These are phyloP conservation scores for Pseudomugil gertrudae DNA, from an alignment of 2,797 vertebrate genomes.

Conservation along the genomic window DNA sequence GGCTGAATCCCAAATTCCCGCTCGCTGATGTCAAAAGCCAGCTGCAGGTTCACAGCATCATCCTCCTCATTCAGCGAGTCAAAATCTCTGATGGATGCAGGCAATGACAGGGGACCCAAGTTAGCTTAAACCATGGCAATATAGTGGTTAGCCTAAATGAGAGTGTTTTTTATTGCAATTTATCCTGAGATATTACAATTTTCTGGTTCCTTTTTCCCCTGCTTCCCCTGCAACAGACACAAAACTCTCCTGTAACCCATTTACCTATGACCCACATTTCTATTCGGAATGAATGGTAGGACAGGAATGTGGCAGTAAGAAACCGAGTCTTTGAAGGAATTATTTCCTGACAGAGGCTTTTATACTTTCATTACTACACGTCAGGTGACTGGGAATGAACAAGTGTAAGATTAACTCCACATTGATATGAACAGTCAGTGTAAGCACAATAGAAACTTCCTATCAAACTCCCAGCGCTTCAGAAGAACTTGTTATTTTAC, in stretches of 20 bases:
- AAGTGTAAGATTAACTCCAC: constrained; percentile 8
- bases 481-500: constrained; percentile 3
- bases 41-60: constrained; percentile 86
- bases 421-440: constrained; percentile 12
- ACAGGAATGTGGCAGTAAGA: constrained; percentile 29
- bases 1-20: constrained; percentile 91
- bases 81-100: constrained; percentile 85
- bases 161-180: constrained; percentile 2
- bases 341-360: constrained; percentile 28
- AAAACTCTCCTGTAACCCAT: background rate
- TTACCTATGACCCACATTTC: constrained; percentile 18
- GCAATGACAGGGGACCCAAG: constrained; percentile 3
- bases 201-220: background rate
- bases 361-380: constrained; percentile 16
- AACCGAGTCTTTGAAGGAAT: constrained; percentile 23
- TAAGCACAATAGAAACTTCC: constrained; percentile 6
- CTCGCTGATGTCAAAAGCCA: constrained; percentile 91
- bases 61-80: constrained; percentile 89
- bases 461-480: background rate
- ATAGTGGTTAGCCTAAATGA: background rate
- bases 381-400: constrained; percentile 37
- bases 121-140: background rate
- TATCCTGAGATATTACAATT: background rate
- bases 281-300: constrained; percentile 14
- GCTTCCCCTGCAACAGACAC: background rate